Conservation (phyloP, 2,113 vertebrate species). For the Lamprologus lemairii region DNA sequence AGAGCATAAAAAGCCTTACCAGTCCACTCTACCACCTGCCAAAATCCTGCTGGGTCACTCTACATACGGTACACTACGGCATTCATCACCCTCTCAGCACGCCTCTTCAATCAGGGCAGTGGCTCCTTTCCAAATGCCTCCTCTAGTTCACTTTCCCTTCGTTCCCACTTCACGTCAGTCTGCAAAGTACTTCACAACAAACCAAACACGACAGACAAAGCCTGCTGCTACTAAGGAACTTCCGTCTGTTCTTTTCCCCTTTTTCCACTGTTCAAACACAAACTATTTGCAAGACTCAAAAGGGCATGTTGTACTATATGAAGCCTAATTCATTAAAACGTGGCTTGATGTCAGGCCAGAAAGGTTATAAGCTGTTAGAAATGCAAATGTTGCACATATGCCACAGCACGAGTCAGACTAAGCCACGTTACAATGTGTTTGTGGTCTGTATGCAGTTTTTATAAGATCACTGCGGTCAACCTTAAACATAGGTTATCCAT, state of each 20-base stretch:
- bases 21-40: neutral
- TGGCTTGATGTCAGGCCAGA: neutral
- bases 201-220: neutral
- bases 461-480: constrained; percentile 26
- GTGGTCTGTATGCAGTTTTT: constrained; percentile 21
- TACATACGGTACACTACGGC: neutral
- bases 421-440: neutral
- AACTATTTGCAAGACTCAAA: neutral
- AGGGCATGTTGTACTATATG: neutral
- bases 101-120: neutral
- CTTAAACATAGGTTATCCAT: constrained; percentile 36
- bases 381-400: neutral
- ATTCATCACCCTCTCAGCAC: neutral
- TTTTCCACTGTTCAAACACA: neutral
- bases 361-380: neutral
- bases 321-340: neutral
- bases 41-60: constrained; percentile 2
- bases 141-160: neutral
- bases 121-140: neutral
- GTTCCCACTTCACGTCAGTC: neutral
- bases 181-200: neutral
- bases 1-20: constrained; percentile 1
- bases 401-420: neutral
- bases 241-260: neutral
- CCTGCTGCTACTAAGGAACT: neutral